phyloP scores from a whole-genome alignment of 2,888 invertebrate species.

The Perizoma flavofasciatum region DNA sequence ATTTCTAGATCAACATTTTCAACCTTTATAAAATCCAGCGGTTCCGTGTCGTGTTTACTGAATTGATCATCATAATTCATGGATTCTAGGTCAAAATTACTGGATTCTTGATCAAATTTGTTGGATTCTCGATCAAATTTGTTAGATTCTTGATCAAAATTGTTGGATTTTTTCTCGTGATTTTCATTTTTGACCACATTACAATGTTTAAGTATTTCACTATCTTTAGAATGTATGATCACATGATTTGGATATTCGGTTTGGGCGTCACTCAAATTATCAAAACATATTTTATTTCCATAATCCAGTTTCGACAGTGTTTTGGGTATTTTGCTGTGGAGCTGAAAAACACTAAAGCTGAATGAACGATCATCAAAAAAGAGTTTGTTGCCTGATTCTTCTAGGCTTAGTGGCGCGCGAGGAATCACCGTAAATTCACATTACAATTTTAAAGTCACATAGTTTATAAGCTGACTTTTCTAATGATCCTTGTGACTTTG shows the following conservation, averaged over 20 bases:
- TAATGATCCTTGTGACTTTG: background rate
- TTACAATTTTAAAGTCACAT: too few species aligned
- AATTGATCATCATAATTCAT: slow-evolving; percentile 7
- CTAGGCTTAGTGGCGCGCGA: too few species aligned
- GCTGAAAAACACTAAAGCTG: too few species aligned
- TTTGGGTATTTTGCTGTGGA: slow-evolving; percentile 2
- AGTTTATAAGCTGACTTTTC: too few species aligned
- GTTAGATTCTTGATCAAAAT: background rate
- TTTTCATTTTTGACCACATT: background rate
- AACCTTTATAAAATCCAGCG: slow-evolving; percentile 21
- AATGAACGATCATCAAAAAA: too few species aligned
- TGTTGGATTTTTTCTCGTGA: slow-evolving; percentile 1
- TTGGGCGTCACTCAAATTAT: background rate
- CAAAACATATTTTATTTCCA: slow-evolving; percentile 1
- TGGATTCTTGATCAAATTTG: background rate
- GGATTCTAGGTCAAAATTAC: slow-evolving; percentile 3
- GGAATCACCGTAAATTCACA: too few species aligned
- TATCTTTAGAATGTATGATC: background rate
- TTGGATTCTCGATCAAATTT: background rate
- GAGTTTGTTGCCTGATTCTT: too few species aligned
- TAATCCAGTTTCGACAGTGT: slow-evolving; percentile 13
- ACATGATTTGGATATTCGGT: background rate
- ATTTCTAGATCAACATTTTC: slow-evolving; percentile 12
- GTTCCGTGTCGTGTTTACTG: slow-evolving; percentile 7
- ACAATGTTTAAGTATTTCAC: background rate